A percentile compares a stretch with the other conserved stretches of the same genome.
Conservation (phyloP, 2,113 vertebrate species). For the Psilopsiagon aurifrons region DNA sequence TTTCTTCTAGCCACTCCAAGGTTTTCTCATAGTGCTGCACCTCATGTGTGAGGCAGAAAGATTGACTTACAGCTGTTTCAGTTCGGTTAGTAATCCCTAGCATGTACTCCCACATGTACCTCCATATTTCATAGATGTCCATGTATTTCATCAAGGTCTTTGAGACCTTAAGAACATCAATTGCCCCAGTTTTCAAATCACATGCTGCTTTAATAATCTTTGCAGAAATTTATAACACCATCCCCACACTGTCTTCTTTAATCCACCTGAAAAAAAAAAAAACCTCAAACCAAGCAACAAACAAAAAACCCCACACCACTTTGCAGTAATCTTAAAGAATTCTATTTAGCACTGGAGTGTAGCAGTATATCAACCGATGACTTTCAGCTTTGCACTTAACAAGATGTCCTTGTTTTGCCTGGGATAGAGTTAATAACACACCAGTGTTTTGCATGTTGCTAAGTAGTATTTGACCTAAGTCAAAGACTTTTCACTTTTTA, state of each 20-base stretch:
- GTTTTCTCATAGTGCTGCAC: neutral
- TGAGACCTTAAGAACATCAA: neutral
- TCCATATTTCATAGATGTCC: neutral
- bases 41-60: accelerated
- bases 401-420: neutral
- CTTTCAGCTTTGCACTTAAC: neutral
- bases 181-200: neutral
- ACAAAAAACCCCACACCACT: neutral
- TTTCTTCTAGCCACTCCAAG: neutral
- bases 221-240: neutral
- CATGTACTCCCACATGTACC: neutral
- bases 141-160: neutral
- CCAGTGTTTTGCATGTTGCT: neutral
- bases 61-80: neutral
- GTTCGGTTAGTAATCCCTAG: neutral
- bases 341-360: neutral
- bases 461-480: neutral
- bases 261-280: neutral
- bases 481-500: neutral
- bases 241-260: neutral
- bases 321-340: neutral
- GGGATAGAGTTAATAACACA: neutral
- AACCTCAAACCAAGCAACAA: neutral
- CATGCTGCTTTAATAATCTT: neutral
- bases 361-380: neutral